phyloP scores from a whole-genome alignment of 1,140 invertebrate species.

The Pogonus chalceus region DNA sequence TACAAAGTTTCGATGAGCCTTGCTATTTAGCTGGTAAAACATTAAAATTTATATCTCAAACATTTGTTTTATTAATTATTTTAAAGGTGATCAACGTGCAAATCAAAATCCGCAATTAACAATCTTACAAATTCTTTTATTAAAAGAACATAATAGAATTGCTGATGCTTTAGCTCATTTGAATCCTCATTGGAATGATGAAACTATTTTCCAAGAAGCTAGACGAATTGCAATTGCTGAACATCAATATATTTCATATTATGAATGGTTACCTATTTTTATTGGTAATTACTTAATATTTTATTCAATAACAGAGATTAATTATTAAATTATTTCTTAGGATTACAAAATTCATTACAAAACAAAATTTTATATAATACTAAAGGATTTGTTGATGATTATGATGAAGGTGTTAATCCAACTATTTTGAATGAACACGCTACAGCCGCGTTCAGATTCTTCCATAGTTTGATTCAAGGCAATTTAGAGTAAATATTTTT shows the following conservation, averaged over 20 bases:
- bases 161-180: conserved; percentile 57
- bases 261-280: conserved; percentile 77
- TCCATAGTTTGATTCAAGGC: conserved; percentile 75
- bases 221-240: conserved; percentile 67
- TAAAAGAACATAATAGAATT: conserved; percentile 86
- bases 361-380: conserved; percentile 58
- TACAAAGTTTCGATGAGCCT: conserved; percentile 44
- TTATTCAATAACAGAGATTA: too few relatives aligned
- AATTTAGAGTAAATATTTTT: conserved; percentile 55
- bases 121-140: conserved; percentile 69
- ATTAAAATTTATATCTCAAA: not conserved
- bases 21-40: conserved; percentile 57
- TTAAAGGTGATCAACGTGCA: conserved; percentile 65
- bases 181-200: conserved; percentile 83
- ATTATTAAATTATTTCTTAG: conserved; percentile 34
- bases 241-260: conserved; percentile 77
- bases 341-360: conserved; percentile 53
- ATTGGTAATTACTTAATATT: conserved; percentile 44
- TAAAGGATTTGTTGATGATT: conserved; percentile 69
- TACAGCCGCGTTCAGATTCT: conserved; percentile 77
- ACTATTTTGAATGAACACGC: conserved; percentile 76
- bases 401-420: conserved; percentile 68
- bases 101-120: conserved; percentile 82
- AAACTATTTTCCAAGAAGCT: conserved; percentile 78
- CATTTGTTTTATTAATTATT: conserved; percentile 2